Base-by-base conservation (phyloP, 2,888 invertebrate genomes). In the Steinernema scapterisci region DNA sequence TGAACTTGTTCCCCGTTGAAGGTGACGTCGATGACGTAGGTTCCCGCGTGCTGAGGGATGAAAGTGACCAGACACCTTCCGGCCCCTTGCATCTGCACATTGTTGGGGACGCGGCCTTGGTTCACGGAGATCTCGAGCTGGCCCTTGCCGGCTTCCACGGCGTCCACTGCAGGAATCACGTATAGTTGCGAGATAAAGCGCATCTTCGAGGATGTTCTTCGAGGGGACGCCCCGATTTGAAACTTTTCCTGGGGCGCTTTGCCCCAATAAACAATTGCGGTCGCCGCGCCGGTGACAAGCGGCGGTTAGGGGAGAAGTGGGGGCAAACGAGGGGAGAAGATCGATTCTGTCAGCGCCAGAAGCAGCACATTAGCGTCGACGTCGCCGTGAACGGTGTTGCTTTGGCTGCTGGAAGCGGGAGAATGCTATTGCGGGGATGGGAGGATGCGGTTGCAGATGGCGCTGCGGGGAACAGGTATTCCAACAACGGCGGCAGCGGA, bases 111-210 rank as follows among this genome's bases (percentile, higher is more conserved):
- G 91, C 96, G 95, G 82, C 97, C 97, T 90, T 96, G 95, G 89
- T 99, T 97, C 88, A 99, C 96, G 85, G 96, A 96, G 88, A 99
- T 99, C 91, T 99, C 97, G 86, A 99, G 91, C 90, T 97, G 97
- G 71, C 99, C 99, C 91, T 97, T 97, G 51, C 99, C 99, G 72
- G 97, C 97, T 87, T 95, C 94, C 88, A 94, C 95, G 71, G 97
- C 97, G 90, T 97, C 97, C 89, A 99, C 97, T 80, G 79, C 78
- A 85, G 86, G 86, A 77, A 86, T 83, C 38, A 86, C 86, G 79
- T 86, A 86, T 46, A 86, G 78, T 80, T 86, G 85, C 23, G 85
- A 85, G 56, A 86, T 70, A 70, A 84, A 81, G 6, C 80, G 76
- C 63, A 63, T 63, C 31, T 38, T 52, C 52, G 38, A n/a, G n/a